A percentile compares a stretch with the other conserved stretches of the same genome.
Evolutionary conservation across 2,113 vertebrate genomes (phyloP).

Genomic region (Formicarius rufipectus): DNA sequence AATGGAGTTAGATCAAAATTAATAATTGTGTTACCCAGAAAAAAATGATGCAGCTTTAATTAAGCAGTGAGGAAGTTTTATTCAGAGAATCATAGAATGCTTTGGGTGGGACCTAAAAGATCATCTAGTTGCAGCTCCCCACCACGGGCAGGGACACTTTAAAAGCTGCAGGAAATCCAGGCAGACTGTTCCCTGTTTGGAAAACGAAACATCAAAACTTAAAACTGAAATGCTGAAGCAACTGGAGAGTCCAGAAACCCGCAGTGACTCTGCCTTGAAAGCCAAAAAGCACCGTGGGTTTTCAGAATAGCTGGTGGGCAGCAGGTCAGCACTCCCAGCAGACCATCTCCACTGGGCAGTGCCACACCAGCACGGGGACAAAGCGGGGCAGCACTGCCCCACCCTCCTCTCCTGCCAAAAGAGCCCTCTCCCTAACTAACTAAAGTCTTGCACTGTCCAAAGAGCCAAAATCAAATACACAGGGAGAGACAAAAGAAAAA

Average conservation of each 20-base stretch:
- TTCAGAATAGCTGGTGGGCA: neutral
- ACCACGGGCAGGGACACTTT: neutral
- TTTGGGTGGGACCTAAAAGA: neutral
- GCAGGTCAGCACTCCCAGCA: neutral
- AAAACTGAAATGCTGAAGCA: neutral
- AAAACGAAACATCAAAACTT: neutral
- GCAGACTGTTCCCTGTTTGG: neutral
- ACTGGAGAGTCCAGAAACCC: neutral
- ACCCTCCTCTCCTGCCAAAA: neutral
- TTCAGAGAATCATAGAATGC: neutral
- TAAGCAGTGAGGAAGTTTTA: neutral
- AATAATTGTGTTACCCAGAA: neutral
- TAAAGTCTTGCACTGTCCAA: neutral
- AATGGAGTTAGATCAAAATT: neutral
- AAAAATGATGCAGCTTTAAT: neutral
- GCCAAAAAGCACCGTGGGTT: neutral
- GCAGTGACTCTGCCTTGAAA: neutral
- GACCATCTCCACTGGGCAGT: neutral
- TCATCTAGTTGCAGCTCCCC: neutral
- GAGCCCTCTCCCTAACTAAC: neutral
- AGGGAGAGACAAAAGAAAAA: neutral
- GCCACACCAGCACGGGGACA: neutral
- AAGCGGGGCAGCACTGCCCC: neutral
- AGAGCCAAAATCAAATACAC: neutral
- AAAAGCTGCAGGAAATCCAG: neutral